Evolutionary conservation across 2,113 vertebrate genomes (phyloP), one percentile per base, ranked within the genome.

Genomic region (Macheiramphus alcinus): DNA sequence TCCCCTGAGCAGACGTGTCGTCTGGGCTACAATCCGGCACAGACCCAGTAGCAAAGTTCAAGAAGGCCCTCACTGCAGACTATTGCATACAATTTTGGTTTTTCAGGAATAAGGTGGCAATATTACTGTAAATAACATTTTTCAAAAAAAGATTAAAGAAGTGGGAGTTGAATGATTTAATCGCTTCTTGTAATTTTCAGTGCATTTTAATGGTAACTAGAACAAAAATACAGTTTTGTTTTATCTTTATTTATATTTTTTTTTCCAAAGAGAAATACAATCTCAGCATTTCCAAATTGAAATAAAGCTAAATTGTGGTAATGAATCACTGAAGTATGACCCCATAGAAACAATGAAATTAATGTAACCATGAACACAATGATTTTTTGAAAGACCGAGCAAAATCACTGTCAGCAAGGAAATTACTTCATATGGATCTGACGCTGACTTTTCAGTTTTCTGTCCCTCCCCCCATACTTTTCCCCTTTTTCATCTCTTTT

Each of bases 1-100:
- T 26, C 16, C 6, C 8, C 34, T 15, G 40, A 75, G 26, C 32
- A 82, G 38, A 16, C 3, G 5, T 1, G 0, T 47, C 18, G 5
- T 43, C 42, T 71, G 50, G 50, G 23, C 18, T 73, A 48, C 16
- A 61, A 3, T 25, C 56, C 34, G 63, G 38, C 27, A 62, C 34
- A 74, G 9, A n/a, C 13, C 4, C 40, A 75, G 32, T 8, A 58
- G 8, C 26, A 78, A 38, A 59, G 32, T 21, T 93, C 65, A 74
- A 63, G 61, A 36, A 16, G 34, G 22, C 14, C 34, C 32, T 70
- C 19, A 8, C 18, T 65, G 11, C 87, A 61, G 9, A 17, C 9
- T 59, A 1, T 11, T 58, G 21, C 13, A 78, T 43, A 56, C 4
- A 27, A 5, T 45, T 84, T n/a, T 47, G 20, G 3, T 34, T 68